Percentiles rank a stretch among this genome's conserved stretches.
Conservation (phyloP, 2,113 vertebrate species). For the Saimiri boliviensis region DNA sequence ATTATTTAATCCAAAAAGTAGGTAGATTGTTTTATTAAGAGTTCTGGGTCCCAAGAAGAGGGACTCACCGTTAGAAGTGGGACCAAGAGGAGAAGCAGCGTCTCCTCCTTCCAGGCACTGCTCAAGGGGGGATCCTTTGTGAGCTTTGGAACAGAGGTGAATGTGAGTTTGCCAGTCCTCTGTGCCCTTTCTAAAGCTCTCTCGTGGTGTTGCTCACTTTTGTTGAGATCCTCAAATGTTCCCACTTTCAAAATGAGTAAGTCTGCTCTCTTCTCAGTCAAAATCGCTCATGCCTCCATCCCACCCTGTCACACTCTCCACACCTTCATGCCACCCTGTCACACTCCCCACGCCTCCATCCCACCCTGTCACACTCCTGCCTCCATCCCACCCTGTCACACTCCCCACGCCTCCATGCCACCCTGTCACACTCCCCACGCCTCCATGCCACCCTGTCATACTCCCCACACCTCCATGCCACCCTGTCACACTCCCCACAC, state of each 20-base stretch:
- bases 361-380: no score
- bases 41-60: neutral
- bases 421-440: accelerated
- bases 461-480: no score
- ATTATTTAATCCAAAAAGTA: neutral
- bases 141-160: neutral
- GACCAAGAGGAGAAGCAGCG: neutral
- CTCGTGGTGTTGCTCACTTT: accelerated
- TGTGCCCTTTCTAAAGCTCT: neutral
- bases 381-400: no score
- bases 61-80: neutral
- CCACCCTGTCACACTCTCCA: no score
- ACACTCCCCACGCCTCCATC: no score
- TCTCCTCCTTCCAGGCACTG: neutral
- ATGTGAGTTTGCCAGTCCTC: neutral
- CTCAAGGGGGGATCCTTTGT: accelerated
- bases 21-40: neutral
- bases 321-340: no score
- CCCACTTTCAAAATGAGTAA: neutral
- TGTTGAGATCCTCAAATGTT: neutral
- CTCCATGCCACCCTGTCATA: no score
- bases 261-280: neutral
- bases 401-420: no score
- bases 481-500: no score
- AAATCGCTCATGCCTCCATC: accelerated